Evolutionary conservation across 2,888 invertebrate genomes (phyloP).

Genomic region (Gerris lacustris): DNA sequence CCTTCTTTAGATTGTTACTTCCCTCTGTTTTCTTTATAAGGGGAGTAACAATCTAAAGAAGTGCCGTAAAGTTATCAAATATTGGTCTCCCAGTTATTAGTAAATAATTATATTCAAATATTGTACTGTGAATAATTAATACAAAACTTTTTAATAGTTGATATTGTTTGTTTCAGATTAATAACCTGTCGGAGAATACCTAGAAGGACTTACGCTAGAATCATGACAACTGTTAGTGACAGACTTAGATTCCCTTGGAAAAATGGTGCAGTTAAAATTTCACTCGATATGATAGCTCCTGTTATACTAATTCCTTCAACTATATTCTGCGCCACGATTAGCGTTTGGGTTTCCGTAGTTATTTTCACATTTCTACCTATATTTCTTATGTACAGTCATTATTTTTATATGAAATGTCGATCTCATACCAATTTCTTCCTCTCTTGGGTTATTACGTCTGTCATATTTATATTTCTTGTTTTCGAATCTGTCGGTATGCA

Average conservation of each 20-base stretch:
- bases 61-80: neutral
- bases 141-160: neutral
- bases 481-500: conserved; percentile 61
- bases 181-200: conserved; percentile 36
- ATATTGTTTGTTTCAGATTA: conserved; percentile 35
- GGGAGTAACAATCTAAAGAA: no score
- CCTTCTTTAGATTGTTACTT: no score
- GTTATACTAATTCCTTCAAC: conserved; percentile 37
- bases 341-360: conserved; percentile 28
- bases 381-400: conserved; percentile 28
- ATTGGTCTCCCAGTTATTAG: no score
- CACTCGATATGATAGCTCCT: conserved; percentile 42
- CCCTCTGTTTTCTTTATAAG: no score
- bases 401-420: conserved; percentile 27
- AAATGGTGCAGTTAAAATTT: conserved; percentile 46
- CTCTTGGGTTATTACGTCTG: conserved; percentile 59
- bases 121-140: no score
- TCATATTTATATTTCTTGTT: conserved; percentile 50
- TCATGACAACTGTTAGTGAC: conserved; percentile 43
- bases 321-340: conserved; percentile 27
- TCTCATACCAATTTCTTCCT: conserved; percentile 58
- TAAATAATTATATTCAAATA: no score
- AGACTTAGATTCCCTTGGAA: conserved; percentile 47
- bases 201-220: conserved; percentile 33
- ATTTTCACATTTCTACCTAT: conserved; percentile 28